Evolutionary conservation across 2,797 vertebrate species (phyloP).

Genomic region (Anguilla anguilla): DNA sequence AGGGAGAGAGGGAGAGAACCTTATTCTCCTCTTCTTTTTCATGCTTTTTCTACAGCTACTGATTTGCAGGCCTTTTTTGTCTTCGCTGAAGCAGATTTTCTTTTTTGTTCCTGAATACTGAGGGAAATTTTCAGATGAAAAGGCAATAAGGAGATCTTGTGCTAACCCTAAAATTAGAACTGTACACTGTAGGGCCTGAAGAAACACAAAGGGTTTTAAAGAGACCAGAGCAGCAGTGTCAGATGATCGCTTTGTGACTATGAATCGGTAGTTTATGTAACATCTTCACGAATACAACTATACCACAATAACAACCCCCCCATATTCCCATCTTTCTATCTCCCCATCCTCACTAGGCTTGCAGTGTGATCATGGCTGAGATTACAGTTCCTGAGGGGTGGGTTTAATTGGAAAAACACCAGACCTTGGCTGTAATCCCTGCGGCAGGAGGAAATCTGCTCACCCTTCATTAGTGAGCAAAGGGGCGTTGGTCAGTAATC

Average conservation of each 20-base stretch:
- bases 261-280: conserved; percentile 7
- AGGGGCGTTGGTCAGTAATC: neutral
- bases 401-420: conserved; percentile 1
- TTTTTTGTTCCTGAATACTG: neutral
- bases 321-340: neutral
- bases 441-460: conserved; percentile 10
- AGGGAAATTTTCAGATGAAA: neutral
- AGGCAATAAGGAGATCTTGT: neutral
- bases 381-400: neutral
- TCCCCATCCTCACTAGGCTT: neutral
- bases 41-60: neutral
- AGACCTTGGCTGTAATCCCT: neutral
- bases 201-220: neutral
- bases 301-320: neutral
- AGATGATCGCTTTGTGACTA: conserved; percentile 10
- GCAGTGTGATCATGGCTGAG: neutral
- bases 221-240: neutral
- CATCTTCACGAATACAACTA: neutral
- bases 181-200: neutral
- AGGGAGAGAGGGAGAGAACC: neutral
- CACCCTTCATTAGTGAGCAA: conserved; percentile 14
- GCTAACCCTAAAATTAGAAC: conserved; percentile 22
- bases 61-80: neutral
- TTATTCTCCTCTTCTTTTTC: neutral
- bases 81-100: neutral